Percentiles rank a stretch among this genome's conserved stretches.
phyloP scores from a whole-genome alignment of 2,888 invertebrate species.

The Synanthedon tipuliformis region DNA sequence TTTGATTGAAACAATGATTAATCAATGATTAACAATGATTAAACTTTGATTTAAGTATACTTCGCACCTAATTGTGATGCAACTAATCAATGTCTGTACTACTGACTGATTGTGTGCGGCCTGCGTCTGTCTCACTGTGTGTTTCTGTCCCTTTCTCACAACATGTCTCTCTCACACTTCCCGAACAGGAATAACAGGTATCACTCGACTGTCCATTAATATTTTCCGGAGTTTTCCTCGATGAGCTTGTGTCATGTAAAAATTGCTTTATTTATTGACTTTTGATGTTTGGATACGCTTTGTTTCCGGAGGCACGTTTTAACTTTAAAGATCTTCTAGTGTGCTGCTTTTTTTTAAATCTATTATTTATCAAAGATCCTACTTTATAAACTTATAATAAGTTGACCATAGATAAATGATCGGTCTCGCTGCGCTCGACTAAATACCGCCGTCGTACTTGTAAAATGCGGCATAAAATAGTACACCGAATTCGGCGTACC shows the following conservation, averaged over 20 bases:
- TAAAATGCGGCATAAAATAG: too few relatives aligned
- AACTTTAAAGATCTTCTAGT: too few relatives aligned
- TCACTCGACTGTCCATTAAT: slow-evolving; percentile 39
- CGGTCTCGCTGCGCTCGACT: too few relatives aligned
- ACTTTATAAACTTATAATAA: too few relatives aligned
- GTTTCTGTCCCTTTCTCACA: slow-evolving; percentile 65
- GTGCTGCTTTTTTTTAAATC: too few relatives aligned
- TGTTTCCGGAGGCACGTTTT: background rate
- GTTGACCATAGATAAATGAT: too few relatives aligned
- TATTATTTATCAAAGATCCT: too few relatives aligned
- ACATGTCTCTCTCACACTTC: slow-evolving; percentile 66
- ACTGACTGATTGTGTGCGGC: slow-evolving; percentile 50
- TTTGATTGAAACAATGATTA: too few relatives aligned
- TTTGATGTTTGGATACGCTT: slow-evolving; percentile 5
- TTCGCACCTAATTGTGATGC: background rate
- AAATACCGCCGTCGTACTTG: too few relatives aligned
- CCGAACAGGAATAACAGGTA: slow-evolving; percentile 68
- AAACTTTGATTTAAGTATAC: too few relatives aligned
- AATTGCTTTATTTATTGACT: slow-evolving; percentile 39
- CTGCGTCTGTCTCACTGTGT: slow-evolving; percentile 67
- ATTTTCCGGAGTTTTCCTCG: slow-evolving; percentile 32
- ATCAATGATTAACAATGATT: too few relatives aligned
- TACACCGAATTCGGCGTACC: too few relatives aligned
- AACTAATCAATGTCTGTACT: background rate
- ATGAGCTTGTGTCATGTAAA: slow-evolving; percentile 53